A percentile compares a stretch with the other conserved stretches of the same genome.
These are phyloP conservation scores for Helogale parvula DNA, from an alignment of 2,113 vertebrate species.

Conservation along the genomic window DNA sequence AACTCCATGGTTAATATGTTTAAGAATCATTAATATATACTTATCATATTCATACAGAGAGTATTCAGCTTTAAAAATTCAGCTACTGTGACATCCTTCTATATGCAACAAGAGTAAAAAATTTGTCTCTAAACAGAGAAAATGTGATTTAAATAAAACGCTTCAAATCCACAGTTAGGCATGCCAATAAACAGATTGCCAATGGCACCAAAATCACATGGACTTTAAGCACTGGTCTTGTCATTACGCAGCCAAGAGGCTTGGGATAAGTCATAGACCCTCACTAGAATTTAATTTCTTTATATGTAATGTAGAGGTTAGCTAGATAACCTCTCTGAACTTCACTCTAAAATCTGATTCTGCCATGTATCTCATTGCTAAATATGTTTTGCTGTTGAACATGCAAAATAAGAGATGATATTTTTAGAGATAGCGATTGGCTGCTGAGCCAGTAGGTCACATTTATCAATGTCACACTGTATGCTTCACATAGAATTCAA, in stretches of 20 bases:
- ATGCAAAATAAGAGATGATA: not conserved
- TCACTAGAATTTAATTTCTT: not conserved
- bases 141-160: not conserved
- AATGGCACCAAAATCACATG: not conserved
- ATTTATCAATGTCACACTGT: not conserved
- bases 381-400: not conserved
- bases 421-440: not conserved
- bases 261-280: not conserved
- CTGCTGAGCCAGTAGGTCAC: not conserved
- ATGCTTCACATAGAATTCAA: not conserved
- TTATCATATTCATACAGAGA: not conserved
- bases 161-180: not conserved
- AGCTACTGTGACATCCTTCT: not conserved
- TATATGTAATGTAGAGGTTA: not conserved
- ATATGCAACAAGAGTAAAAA: not conserved
- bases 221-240: not conserved
- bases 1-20: not conserved
- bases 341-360: slow-evolving; percentile 11
- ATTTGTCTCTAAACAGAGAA: slow-evolving; percentile 18
- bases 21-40: not conserved
- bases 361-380: not conserved
- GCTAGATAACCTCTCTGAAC: not conserved
- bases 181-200: not conserved
- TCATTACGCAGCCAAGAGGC: not conserved
- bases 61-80: not conserved